A percentile compares a stretch with the other conserved stretches of the same genome.
Evolutionary conservation across 1,140 invertebrate genomes (phyloP).

Genomic region (Coenobita brevimanus): DNA sequence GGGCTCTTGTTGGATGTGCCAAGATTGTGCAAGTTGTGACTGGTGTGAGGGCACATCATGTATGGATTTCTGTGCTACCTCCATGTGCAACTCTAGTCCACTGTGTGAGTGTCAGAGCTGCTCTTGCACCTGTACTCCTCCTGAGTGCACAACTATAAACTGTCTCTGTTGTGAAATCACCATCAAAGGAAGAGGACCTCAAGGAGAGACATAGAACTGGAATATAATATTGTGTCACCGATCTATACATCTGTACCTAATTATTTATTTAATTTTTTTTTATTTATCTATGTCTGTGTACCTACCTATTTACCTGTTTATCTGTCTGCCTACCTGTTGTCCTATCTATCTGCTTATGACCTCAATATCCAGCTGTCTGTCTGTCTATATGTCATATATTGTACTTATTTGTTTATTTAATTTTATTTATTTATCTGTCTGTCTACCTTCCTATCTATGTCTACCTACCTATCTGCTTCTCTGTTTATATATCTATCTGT

Average conservation of each 20-base stretch:
- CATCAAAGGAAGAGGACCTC: constrained; percentile 42
- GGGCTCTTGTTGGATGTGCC: constrained; percentile 17
- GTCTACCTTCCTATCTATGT: no score
- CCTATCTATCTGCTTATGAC: no score
- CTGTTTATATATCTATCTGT: no score
- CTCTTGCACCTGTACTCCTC: constrained; percentile 23
- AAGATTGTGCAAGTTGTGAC: constrained; percentile 13
- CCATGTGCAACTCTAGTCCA: not conserved
- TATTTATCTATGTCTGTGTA: no score
- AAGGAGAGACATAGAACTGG: not conserved
- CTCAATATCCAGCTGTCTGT: no score
- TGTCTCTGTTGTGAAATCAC: constrained; percentile 52
- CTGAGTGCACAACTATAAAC: constrained; percentile 52
- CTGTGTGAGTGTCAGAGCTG: constrained; percentile 35
- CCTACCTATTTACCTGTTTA: no score
- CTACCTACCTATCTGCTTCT: no score
- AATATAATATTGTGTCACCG: not conserved
- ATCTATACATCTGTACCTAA: not conserved
- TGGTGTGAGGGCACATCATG: not conserved
- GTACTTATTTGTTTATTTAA: no score
- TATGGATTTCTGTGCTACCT: not conserved
- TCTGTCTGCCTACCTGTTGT: no score
- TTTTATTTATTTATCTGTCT: no score
- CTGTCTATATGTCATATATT: no score
- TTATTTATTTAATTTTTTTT: not conserved